phyloP scores from a whole-genome alignment of 2,797 vertebrate genomes.

The Cossypha caffra region DNA sequence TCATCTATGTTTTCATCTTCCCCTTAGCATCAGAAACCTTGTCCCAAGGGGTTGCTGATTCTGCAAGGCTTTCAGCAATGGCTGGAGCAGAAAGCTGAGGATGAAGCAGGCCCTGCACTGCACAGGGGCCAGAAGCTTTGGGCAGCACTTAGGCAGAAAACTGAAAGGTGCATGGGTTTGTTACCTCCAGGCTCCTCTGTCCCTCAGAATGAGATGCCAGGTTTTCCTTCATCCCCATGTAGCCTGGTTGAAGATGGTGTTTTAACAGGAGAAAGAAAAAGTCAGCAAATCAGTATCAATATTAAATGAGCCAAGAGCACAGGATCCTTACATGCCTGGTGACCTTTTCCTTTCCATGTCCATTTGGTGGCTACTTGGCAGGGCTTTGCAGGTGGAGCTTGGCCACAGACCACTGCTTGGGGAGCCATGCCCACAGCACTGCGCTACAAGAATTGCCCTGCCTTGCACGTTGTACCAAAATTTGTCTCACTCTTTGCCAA shows the following conservation, averaged over 20 bases:
- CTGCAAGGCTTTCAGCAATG: not conserved
- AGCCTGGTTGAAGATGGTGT: not conserved
- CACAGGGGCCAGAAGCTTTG: not conserved
- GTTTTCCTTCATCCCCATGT: not conserved
- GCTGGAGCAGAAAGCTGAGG: not conserved
- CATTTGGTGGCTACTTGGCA: not conserved
- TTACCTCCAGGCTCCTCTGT: not conserved
- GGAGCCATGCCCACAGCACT: not conserved
- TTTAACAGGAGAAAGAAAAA: not conserved
- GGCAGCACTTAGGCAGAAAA: not conserved
- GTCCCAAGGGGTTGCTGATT: fast-evolving
- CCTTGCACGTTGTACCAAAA: not conserved
- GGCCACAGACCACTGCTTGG: not conserved
- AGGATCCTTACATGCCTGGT: not conserved
- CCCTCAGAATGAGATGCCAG: not conserved
- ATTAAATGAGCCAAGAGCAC: not conserved
- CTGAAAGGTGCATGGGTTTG: not conserved
- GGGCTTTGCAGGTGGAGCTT: not conserved
- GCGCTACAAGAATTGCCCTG: not conserved
- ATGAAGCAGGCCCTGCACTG: not conserved
- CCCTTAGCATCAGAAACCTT: not conserved
- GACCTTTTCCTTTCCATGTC: not conserved
- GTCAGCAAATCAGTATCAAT: not conserved
- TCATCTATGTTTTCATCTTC: not conserved
- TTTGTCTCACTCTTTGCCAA: not conserved